A percentile compares a stretch with the other conserved stretches of the same genome.
Conservation (phyloP, 2,113 vertebrate genomes). For the Silurus glanis region DNA sequence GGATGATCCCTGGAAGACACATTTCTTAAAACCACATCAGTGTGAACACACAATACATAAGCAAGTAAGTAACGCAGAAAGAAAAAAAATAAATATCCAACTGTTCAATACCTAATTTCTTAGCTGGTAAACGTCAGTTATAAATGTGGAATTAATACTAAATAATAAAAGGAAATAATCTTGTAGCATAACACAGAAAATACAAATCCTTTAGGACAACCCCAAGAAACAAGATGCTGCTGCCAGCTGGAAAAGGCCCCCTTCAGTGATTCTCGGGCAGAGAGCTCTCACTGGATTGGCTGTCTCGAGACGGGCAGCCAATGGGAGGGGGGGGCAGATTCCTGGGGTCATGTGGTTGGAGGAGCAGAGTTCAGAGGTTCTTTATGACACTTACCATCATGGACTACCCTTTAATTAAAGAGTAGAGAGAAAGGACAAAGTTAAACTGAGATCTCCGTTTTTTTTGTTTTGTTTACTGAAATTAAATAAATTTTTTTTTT, state of each 20-base stretch:
- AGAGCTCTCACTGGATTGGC: slow-evolving; percentile 98
- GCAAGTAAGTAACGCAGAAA: slow-evolving; percentile 24
- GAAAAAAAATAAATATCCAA: slow-evolving; percentile 13
- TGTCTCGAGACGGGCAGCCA: slow-evolving; percentile 98
- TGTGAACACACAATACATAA: slow-evolving; percentile 57
- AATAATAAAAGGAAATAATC: slow-evolving; percentile 53
- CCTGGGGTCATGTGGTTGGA: slow-evolving; percentile 99
- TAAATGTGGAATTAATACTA: slow-evolving; percentile 19
- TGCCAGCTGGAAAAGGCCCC: slow-evolving; percentile 94
- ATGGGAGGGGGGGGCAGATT: slow-evolving; percentile 87
- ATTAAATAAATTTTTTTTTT: slow-evolving; percentile 54
- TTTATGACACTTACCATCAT: slow-evolving; percentile 99
- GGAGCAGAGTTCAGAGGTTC: slow-evolving; percentile 98
- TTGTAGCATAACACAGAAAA: slow-evolving; percentile 93
- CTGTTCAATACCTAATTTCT: slow-evolving; percentile 33
- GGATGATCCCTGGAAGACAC: slow-evolving; percentile 73
- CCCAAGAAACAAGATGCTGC: slow-evolving; percentile 94
- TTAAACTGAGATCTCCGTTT: slow-evolving; percentile 94
- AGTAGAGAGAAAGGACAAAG: slow-evolving; percentile 99
- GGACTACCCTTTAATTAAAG: slow-evolving; percentile 99
- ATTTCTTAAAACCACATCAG: slow-evolving; percentile 74
- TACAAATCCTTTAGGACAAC: slow-evolving; percentile 98
- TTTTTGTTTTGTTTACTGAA: slow-evolving; percentile 56
- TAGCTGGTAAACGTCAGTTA: not conserved
- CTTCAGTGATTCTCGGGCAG: slow-evolving; percentile 97